Conservation (phyloP, 2,113 vertebrate genomes). For the Atlantisia rogersi region DNA sequence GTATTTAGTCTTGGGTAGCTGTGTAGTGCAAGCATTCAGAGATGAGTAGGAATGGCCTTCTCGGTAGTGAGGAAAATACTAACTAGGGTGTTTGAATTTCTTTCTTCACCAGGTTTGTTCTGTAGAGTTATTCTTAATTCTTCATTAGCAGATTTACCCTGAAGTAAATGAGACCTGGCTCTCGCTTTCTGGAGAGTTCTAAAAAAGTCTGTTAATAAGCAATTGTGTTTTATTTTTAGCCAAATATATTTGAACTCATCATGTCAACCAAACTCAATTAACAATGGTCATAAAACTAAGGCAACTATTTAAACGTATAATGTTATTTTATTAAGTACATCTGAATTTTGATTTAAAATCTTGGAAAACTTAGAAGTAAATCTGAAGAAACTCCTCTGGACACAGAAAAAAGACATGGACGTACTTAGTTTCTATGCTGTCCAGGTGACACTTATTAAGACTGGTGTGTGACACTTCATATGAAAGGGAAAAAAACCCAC, state of each 20-base stretch:
- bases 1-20: background rate
- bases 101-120: background rate
- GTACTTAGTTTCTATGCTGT: background rate
- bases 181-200: background rate
- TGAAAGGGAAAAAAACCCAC: background rate
- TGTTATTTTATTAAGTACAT: background rate
- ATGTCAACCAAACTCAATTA: background rate
- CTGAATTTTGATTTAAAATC: background rate
- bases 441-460: background rate
- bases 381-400: background rate
- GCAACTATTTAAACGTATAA: background rate
- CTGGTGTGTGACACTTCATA: too few species aligned
- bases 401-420: too few species aligned
- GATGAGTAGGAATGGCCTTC: background rate
- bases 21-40: background rate
- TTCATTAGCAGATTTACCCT: background rate
- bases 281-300: background rate
- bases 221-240: background rate
- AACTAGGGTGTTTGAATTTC: background rate
- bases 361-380: background rate
- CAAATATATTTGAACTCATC: background rate
- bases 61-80: background rate
- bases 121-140: background rate
- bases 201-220: background rate
- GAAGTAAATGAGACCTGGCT: background rate